Evolutionary conservation across 2,113 vertebrate species (phyloP).

Genomic region (human (Homo sapiens)): GRCh38 chr4:93018001-93018500

Average conservation of each 20-base stretch:
- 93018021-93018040: background rate
- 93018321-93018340: background rate
- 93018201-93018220: background rate
- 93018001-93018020: background rate
- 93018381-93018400: background rate
- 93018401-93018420: background rate
- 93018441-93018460: background rate
- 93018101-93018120: background rate
- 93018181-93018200: background rate
- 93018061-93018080: background rate
- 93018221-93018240: background rate
- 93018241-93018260: background rate
- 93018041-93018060: background rate
- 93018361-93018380: background rate
- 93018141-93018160: background rate
- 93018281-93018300: background rate
- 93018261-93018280: background rate
- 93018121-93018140: background rate
- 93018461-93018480: conserved; percentile 46
- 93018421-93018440: background rate
- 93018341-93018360: background rate
- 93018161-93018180: background rate
- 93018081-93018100: background rate
- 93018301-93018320: background rate
- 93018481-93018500: conserved; percentile 38